Conservation (phyloP, 2,888 invertebrate genomes). For the Sclerodermus sp. region DNA sequence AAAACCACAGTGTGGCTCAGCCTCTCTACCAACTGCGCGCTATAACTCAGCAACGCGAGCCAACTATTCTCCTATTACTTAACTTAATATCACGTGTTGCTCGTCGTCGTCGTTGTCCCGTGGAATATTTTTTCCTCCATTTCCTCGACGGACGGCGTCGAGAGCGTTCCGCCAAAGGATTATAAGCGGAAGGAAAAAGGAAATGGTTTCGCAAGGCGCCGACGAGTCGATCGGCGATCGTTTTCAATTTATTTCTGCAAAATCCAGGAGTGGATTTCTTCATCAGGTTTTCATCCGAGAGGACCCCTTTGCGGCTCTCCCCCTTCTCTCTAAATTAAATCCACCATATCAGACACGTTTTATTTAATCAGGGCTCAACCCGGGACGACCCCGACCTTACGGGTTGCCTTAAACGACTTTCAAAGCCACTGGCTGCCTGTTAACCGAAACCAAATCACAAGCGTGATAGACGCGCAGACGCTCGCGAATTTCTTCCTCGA, state of each 20-base stretch:
- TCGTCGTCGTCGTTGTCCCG: too few species aligned
- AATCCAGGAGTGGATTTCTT: conserved; percentile 29
- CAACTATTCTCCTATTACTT: conserved; percentile 37
- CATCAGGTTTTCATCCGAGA: neutral
- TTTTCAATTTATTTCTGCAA: conserved; percentile 48
- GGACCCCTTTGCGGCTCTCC: conserved; percentile 9
- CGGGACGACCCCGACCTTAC: conserved; percentile 15
- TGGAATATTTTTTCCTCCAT: too few species aligned
- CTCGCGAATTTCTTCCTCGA: conserved; percentile 5
- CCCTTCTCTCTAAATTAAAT: conserved; percentile 50
- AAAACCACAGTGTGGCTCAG: conserved; percentile 37
- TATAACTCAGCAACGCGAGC: conserved; percentile 26
- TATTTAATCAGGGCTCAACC: conserved; percentile 47
- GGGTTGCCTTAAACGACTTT: conserved; percentile 42
- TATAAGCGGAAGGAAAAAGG: too few species aligned
- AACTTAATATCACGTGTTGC: conserved; percentile 33
- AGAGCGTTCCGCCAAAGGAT: too few species aligned
- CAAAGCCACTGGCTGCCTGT: conserved; percentile 37
- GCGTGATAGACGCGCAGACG: conserved; percentile 31
- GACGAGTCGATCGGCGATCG: conserved; percentile 40
- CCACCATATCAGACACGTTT: conserved; percentile 54
- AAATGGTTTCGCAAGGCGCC: too few species aligned
- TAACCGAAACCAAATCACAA: conserved; percentile 42
- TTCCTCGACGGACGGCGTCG: too few species aligned
- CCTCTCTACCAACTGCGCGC: conserved; percentile 25